These are phyloP conservation scores for Lasaia peninsularis DNA, from an alignment of 1,140 invertebrate species.

Conservation along the genomic window DNA sequence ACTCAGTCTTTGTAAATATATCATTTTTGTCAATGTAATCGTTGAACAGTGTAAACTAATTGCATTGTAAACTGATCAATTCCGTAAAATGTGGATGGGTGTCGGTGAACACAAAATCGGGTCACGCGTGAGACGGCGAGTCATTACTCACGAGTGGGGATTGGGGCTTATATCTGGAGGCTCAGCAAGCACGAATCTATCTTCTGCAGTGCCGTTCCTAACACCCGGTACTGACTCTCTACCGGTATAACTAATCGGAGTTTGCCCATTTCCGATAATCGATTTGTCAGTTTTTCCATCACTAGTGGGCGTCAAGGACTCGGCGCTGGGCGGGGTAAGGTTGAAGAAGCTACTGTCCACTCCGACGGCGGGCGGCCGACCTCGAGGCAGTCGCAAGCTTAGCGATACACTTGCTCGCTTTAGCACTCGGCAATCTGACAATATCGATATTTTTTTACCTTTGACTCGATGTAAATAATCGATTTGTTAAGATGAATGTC, in stretches of 20 bases:
- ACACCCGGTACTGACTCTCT: conserved; percentile 13
- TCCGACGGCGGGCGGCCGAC: conserved; percentile 55
- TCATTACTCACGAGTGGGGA: conserved; percentile 72
- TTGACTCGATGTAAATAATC: neutral
- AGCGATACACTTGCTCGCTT: conserved; percentile 69
- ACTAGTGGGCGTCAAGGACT: conserved; percentile 52
- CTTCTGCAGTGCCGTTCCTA: conserved; percentile 24
- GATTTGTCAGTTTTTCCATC: conserved; percentile 33
- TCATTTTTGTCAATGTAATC: too few species aligned
- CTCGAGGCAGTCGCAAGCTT: conserved; percentile 64
- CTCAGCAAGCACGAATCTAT: conserved; percentile 49
- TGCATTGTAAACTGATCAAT: conserved; percentile 9
- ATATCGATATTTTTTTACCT: conserved; percentile 31
- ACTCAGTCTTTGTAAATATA: too few species aligned
- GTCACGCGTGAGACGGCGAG: conserved; percentile 45
- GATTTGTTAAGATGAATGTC: conserved; percentile 10
- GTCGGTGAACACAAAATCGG: conserved; percentile 14
- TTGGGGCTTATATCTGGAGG: conserved; percentile 65
- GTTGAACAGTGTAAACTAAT: too few species aligned
- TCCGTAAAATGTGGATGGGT: conserved; percentile 1
- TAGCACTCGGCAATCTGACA: conserved; percentile 70
- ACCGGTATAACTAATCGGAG: conserved; percentile 1
- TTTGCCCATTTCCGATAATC: conserved; percentile 18
- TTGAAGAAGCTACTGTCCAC: conserved; percentile 54
- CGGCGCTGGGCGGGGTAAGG: conserved; percentile 67